A percentile compares a stretch with the other conserved stretches of the same genome.
Evolutionary conservation across 2,888 invertebrate species (phyloP).

Genomic region (Drosophila paramelanica): DNA sequence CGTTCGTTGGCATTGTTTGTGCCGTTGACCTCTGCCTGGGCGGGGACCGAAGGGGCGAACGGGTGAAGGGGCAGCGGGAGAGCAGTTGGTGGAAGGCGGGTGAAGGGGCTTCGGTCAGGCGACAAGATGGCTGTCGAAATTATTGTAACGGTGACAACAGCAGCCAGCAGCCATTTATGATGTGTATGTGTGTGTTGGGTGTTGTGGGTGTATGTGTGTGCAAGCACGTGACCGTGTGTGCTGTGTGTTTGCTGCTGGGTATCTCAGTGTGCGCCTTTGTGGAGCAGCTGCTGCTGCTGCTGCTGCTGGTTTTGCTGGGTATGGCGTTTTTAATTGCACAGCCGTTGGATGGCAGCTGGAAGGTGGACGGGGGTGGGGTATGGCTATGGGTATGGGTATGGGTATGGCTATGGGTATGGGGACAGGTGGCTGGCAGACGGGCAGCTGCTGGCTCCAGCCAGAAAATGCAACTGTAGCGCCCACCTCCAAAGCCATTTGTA

Average conservation of each 20-base stretch:
- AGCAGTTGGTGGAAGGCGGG: not conserved
- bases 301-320: slow-evolving; percentile 13
- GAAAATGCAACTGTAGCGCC: slow-evolving; percentile 33
- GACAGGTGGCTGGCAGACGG: slow-evolving; percentile 15
- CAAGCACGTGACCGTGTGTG: slow-evolving; percentile 22
- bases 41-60: no score
- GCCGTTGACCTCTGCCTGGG: slow-evolving; percentile 43
- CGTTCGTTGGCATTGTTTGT: slow-evolving; percentile 40
- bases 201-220: slow-evolving; percentile 1
- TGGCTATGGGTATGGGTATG: not conserved
- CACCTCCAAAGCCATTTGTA: slow-evolving; percentile 50
- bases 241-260: slow-evolving; percentile 26
- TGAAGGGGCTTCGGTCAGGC: slow-evolving; percentile 30
- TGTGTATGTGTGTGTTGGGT: not conserved
- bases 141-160: slow-evolving; percentile 53
- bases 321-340: slow-evolving; percentile 51
- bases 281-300: not conserved
- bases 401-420: not conserved
- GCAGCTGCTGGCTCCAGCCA: not conserved
- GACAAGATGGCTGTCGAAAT: slow-evolving; percentile 63
- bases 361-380: not conserved
- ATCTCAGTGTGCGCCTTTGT: slow-evolving; percentile 21
- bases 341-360: not conserved
- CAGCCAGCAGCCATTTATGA: slow-evolving; percentile 33
- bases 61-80: no score